A percentile compares a stretch with the other conserved stretches of the same genome.
These are phyloP conservation scores for Artemia sinica DNA, from an alignment of 2,888 invertebrate species.

Conservation along the genomic window DNA sequence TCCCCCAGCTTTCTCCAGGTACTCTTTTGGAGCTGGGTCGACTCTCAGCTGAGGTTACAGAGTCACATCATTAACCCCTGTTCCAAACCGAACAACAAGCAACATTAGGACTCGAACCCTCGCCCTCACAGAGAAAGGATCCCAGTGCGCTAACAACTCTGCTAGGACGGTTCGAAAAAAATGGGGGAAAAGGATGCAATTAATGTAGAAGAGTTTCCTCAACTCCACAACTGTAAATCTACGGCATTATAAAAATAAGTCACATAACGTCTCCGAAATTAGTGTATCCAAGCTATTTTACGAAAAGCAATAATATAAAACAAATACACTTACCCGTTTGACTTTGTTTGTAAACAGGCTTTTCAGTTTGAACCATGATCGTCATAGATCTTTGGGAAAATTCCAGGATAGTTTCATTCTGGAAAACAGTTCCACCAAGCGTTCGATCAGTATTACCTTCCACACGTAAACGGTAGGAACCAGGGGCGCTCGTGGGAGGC, in stretches of 20 bases:
- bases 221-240: not conserved
- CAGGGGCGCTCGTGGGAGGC: constrained; percentile 62
- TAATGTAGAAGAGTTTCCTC: too few species aligned
- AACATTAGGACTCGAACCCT: too few species aligned
- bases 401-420: constrained; percentile 63
- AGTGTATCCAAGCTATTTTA: too few species aligned
- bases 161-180: too few species aligned
- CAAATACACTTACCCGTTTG: constrained; percentile 45
- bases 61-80: too few species aligned
- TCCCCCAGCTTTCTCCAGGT: too few species aligned
- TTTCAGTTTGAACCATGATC: constrained; percentile 83
- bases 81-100: too few species aligned
- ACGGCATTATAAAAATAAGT: constrained; percentile 2
- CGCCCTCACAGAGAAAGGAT: too few species aligned
- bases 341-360: constrained; percentile 83
- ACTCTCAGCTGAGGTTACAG: too few species aligned
- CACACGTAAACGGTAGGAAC: constrained; percentile 63
- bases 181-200: too few species aligned
- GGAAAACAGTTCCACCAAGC: constrained; percentile 68
- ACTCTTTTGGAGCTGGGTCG: too few species aligned
- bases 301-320: not conserved
- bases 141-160: too few species aligned
- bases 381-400: constrained; percentile 85
- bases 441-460: constrained; percentile 61
- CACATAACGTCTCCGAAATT: not conserved